A percentile compares a stretch with the other conserved stretches of the same genome.
Conservation (phyloP, 2,888 invertebrate genomes). For the Drosophila falleni region DNA sequence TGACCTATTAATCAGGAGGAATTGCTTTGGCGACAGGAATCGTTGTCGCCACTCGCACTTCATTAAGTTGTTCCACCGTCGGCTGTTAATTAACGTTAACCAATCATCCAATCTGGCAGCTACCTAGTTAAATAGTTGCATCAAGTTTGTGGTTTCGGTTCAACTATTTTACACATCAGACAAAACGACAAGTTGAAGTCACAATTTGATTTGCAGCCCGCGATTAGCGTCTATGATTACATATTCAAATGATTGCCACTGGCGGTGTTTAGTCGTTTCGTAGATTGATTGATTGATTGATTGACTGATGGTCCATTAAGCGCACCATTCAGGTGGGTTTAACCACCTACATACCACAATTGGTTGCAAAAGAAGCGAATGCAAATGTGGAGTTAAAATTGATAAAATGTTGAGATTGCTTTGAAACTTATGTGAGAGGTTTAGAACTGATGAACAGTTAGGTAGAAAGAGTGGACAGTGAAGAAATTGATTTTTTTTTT, state of each 20-base stretch:
- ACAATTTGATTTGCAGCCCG: slow-evolving; percentile 69
- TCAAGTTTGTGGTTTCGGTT: slow-evolving; percentile 12
- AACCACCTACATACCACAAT: slow-evolving; percentile 21
- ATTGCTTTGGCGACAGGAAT: slow-evolving; percentile 51
- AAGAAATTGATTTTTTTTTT: too few relatives aligned
- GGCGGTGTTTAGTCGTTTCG: slow-evolving; percentile 49
- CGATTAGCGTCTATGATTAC: slow-evolving; percentile 70
- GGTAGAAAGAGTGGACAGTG: too few relatives aligned
- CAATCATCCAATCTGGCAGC: slow-evolving; percentile 5
- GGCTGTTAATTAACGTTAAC: slow-evolving; percentile 67
- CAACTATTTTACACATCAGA: slow-evolving; percentile 55
- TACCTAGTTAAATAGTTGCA: slow-evolving; percentile 13
- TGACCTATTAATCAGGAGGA: slow-evolving; percentile 49
- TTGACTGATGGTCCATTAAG: slow-evolving; percentile 54
- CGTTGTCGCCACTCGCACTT: slow-evolving; percentile 45
- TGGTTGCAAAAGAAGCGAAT: slow-evolving; percentile 20
- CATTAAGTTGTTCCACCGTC: slow-evolving; percentile 44
- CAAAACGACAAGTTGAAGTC: slow-evolving; percentile 46
- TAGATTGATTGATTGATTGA: slow-evolving; percentile 55
- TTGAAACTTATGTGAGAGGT: slow-evolving; percentile 14
- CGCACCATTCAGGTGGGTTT: slow-evolving; percentile 31
- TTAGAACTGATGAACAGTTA: too few relatives aligned
- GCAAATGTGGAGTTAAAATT: neutral
- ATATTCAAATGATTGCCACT: slow-evolving; percentile 74
- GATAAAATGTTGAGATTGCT: slow-evolving; percentile 15